A percentile compares a stretch with the other conserved stretches of the same genome.
Conservation (phyloP, 2,888 invertebrate genomes). For the Melanostoma mellinum region DNA sequence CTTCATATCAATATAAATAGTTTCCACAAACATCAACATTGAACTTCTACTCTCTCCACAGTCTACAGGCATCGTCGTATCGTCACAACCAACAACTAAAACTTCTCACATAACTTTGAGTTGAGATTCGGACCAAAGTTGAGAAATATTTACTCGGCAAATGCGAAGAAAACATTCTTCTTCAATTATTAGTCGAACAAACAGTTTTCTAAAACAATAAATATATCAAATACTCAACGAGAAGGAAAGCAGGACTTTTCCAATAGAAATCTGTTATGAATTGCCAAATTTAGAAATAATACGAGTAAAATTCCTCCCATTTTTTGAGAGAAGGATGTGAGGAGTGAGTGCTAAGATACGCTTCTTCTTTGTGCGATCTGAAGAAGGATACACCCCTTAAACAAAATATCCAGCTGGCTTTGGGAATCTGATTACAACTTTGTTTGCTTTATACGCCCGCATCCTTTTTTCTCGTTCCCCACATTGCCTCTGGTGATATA, state of each 20-base stretch:
- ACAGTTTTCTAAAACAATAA: constrained; percentile 49
- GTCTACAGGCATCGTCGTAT: no score
- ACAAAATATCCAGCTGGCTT: background rate
- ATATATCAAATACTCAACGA: constrained; percentile 26
- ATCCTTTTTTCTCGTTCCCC: background rate
- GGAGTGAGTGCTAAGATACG: background rate
- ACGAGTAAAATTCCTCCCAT: background rate
- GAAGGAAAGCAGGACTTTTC: background rate
- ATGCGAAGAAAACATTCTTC: constrained; percentile 25
- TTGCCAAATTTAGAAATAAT: constrained; percentile 15
- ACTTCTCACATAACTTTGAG: constrained; percentile 49
- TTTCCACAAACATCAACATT: no score
- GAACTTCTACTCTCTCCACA: no score
- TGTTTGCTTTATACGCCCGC: constrained; percentile 2
- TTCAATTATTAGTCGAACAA: constrained; percentile 22
- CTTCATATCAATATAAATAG: no score
- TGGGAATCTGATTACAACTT: constrained; percentile 48
- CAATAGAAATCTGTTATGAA: background rate
- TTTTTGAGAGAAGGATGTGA: background rate
- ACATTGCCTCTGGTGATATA: constrained; percentile 9
- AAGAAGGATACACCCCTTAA: background rate
- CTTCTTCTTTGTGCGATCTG: background rate
- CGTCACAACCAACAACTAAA: constrained; percentile 16
- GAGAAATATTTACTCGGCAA: constrained; percentile 9
- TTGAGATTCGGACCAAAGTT: constrained; percentile 16